Base-by-base conservation (phyloP, 1,140 invertebrate genomes). In the Drosophila kurseongensis region DNA sequence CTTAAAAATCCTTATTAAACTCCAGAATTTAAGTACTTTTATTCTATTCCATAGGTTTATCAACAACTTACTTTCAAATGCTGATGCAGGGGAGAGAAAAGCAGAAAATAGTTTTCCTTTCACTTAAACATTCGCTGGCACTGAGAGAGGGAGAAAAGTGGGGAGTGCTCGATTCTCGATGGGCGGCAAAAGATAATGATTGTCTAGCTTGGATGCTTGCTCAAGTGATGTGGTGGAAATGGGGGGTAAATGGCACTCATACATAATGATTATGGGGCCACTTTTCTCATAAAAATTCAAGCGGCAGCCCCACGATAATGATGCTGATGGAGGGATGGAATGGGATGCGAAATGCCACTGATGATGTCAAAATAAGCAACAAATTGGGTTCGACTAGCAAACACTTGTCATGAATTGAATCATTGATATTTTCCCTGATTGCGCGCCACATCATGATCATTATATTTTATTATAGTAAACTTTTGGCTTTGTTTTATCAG, bases 241-340 rank as follows among this genome's bases (percentile, higher is more conserved):
- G 29, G 62, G 61, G 47, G 67, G 67, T 48, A 71, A 84, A 84
- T 86, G 78, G 82, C 62, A 73, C 73, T 84, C 77, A 71, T 85
- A 86, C 79, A 85, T 85, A 85, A 85, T 86, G 82, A 88, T 85
- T 88, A 85, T 85, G 82, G 69, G 78, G 69, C 83, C 69, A 85
- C 83, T 85, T 85, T 85, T 78, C 82, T 86, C 82, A 85, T 85
- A 85, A 85, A 85, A 85, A 88, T 85, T 85, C 82, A 78, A 78
- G 82, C 83, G 47, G 83, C 82, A 85, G 82, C 78, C 12, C 41
- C 32, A 61, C 59, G 67, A 78, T 78, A 71, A 77, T 78, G 69
- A 78, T 80, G 62, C 47, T 44, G 56, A 54, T 83, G 69, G 66
- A 48, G 42, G 10, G 23, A 44, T 45, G 38, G 63, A 29, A 44